These are phyloP conservation scores for Spisula solida DNA, from an alignment of 2,888 invertebrate genomes.

Conservation along the genomic window DNA sequence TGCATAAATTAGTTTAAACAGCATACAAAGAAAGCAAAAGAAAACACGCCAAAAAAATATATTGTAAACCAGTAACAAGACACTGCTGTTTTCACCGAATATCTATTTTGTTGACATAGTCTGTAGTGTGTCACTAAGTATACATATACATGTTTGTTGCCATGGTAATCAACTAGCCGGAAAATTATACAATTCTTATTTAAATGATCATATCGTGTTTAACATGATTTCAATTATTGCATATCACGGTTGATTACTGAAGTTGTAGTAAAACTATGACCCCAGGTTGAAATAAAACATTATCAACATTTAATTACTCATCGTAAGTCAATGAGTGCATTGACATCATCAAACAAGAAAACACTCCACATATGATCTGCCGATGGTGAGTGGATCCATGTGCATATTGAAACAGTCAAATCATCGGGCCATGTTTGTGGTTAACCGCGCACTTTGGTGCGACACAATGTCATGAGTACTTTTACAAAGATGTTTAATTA, in stretches of 20 bases:
- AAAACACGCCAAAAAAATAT: too few relatives aligned
- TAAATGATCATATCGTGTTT: neutral
- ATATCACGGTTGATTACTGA: neutral
- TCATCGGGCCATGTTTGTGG: constrained; percentile 9
- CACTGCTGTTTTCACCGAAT: too few relatives aligned
- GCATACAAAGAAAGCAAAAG: too few relatives aligned
- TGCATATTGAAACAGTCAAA: constrained; percentile 4
- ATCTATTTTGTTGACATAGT: too few relatives aligned
- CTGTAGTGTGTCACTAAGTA: too few relatives aligned
- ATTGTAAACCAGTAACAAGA: too few relatives aligned
- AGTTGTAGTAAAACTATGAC: neutral
- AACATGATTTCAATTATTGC: neutral
- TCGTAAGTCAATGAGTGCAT: constrained; percentile 1
- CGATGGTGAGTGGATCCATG: neutral
- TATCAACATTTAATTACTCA: neutral
- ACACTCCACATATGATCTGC: constrained; percentile 9
- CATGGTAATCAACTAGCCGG: neutral
- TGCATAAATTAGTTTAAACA: too few relatives aligned
- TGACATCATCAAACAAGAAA: neutral
- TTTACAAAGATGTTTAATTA: neutral
- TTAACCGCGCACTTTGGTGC: constrained; percentile 10
- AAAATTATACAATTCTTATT: neutral
- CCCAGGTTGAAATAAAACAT: neutral
- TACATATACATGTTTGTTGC: neutral
- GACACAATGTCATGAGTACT: neutral